These are phyloP conservation scores for Echeneis naucrates DNA, from an alignment of 2,797 vertebrate species.

Conservation along the genomic window DNA sequence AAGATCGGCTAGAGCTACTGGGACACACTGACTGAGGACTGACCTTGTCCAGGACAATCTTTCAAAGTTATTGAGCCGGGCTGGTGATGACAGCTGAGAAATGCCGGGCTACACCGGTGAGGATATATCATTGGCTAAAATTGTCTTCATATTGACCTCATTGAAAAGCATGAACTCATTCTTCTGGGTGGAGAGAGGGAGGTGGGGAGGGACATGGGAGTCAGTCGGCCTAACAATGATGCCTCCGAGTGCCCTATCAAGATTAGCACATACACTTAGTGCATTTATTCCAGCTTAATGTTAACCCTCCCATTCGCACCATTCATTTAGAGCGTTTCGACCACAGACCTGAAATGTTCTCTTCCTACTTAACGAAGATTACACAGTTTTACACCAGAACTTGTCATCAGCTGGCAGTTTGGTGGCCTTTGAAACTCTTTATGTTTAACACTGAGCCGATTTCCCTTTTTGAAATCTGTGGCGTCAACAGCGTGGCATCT, in stretches of 20 bases:
- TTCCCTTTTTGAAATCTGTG: conserved; percentile 19
- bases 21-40: conserved; percentile 77
- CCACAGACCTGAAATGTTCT: conserved; percentile 1
- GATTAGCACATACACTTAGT: not conserved
- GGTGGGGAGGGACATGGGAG: conserved; percentile 28
- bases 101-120: conserved; percentile 66
- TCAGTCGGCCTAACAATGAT: not conserved
- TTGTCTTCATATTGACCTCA: conserved; percentile 81
- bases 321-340: not conserved
- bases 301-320: not conserved
- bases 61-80: conserved; percentile 86
- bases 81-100: conserved; percentile 83
- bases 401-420: conserved; percentile 22
- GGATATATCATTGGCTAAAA: conserved; percentile 79
- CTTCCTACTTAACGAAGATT: not conserved
- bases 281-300: not conserved
- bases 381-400: conserved; percentile 20
- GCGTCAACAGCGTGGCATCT: conserved; percentile 25
- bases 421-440: conserved; percentile 28
- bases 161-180: conserved; percentile 77
- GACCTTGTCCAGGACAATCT: conserved; percentile 83
- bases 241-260: not conserved
- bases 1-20: conserved; percentile 62
- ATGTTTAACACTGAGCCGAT: conserved; percentile 16
- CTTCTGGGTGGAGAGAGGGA: conserved; percentile 48